Percentiles rank a stretch among this genome's conserved stretches.
phyloP scores from a whole-genome alignment of 2,888 invertebrate species.

The Fragum fragum region DNA sequence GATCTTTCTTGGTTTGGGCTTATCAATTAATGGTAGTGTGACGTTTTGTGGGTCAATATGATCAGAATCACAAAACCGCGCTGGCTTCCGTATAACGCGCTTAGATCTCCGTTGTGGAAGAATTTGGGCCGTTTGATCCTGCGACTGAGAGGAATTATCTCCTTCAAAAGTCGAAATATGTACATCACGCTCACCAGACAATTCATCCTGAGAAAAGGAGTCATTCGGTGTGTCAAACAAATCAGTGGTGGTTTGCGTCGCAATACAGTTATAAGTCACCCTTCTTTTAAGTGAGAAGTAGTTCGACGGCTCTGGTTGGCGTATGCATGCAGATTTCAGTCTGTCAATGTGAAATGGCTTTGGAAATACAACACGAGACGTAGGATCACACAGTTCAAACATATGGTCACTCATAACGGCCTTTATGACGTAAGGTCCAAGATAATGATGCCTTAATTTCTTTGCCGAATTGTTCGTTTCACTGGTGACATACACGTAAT shows the following conservation, averaged over 20 bases:
- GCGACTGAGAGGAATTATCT: no score
- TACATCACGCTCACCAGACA: no score
- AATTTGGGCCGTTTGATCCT: no score
- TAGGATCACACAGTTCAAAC: constrained; percentile 41
- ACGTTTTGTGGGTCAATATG: background rate
- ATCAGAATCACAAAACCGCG: constrained; percentile 15
- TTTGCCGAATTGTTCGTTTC: constrained; percentile 48
- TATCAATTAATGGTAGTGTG: constrained; percentile 7
- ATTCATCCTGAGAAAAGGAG: no score
- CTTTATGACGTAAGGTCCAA: constrained; percentile 58
- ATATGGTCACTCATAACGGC: constrained; percentile 49
- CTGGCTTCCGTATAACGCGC: constrained; percentile 21
- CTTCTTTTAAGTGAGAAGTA: constrained; percentile 21
- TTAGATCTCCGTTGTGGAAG: no score
- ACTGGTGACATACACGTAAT: constrained; percentile 59
- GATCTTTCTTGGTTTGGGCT: constrained; percentile 23
- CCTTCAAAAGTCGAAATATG: no score
- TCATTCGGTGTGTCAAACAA: no score
- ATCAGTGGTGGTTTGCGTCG: no score
- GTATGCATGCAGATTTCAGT: constrained; percentile 61
- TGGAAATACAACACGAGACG: constrained; percentile 20
- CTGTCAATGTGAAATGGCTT: constrained; percentile 57
- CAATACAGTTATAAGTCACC: no score
- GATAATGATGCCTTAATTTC: constrained; percentile 56
- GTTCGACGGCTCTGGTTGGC: constrained; percentile 45